Base-by-base conservation (phyloP, 2,888 invertebrate species). In the Abrostola tripartita region DNA sequence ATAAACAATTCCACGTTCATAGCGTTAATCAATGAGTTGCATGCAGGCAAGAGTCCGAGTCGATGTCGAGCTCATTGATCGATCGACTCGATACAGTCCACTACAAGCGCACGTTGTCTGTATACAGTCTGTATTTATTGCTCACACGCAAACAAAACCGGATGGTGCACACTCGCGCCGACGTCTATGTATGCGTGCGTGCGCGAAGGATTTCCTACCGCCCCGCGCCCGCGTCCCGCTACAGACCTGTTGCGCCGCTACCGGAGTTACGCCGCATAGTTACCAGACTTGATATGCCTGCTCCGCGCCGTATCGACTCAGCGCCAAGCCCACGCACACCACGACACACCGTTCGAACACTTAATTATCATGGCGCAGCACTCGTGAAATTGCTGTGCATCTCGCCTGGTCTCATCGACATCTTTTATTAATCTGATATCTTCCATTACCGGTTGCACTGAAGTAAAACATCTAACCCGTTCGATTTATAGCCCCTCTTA, bases 181-280 rank as follows among this genome's bases (percentile, higher is more conserved):
- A 49, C 62, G 68, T 64, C 50, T 41, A 14, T 76, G 92, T 92
- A 92, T 90, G 92, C 74, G 90, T 87, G 85, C 88, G 88, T 91
- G 87, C 86, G 90, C 90, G 90, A 91, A 93, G 92, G 92, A 92
- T 92, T 92, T 93, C 93, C 92, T 92, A 92, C 93, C 90, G 87
- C 87, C 89, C 91, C 90, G 86, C 91, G 85, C 86, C 68, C 78
- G 62, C 84, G 79, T 83, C 84, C 91, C 91, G 89, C 90, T 89
- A 90, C 95, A 88, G 94, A 94, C 94, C 94, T 94, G 94, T 93
- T 94, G 91, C 90, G 90, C 90, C 86, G 94, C 94, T 94, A 94
- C 94, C 91, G 94, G 94, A 94, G 94, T 94, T 94, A 94, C 94
- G 94, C 94, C 92, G 94, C 93, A 93, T 94, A 94, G 92, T 94